A percentile compares a stretch with the other conserved stretches of the same genome.
These are phyloP conservation scores for Drosophila busckii DNA, from an alignment of 1,140 invertebrate genomes.

Conservation along the genomic window DNA sequence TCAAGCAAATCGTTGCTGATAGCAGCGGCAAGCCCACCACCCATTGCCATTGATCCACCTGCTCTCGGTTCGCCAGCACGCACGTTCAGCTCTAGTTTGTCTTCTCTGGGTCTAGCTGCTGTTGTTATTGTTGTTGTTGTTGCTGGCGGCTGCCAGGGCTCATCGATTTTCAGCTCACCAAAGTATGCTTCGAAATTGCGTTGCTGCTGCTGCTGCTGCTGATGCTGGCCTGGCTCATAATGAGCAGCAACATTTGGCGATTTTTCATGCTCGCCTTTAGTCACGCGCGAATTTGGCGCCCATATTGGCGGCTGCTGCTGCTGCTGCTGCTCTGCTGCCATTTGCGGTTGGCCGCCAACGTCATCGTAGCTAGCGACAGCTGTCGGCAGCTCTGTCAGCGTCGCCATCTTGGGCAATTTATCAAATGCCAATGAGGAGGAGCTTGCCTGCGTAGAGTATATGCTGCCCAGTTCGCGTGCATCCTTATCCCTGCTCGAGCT, in stretches of 20 bases:
- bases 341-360: conserved; percentile 42
- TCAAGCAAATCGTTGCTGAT: conserved; percentile 68
- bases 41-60: background rate
- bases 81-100: conserved; percentile 48
- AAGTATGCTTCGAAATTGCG: conserved; percentile 64
- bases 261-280: conserved; percentile 73
- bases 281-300: conserved; percentile 73
- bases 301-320: conserved; percentile 30
- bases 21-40: conserved; percentile 21
- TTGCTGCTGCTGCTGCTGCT: conserved; percentile 20
- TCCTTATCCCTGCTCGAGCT: conserved; percentile 27
- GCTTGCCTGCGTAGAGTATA: conserved; percentile 60
- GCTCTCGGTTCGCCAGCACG: conserved; percentile 24
- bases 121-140: conserved; percentile 8
- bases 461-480: conserved; percentile 57
- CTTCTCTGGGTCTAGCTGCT: conserved; percentile 19
- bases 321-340: conserved; percentile 12
- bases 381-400: conserved; percentile 35
- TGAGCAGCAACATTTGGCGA: conserved; percentile 57
- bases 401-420: conserved; percentile 69
- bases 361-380: conserved; percentile 27
- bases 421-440: conserved; percentile 74
- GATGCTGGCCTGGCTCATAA: conserved; percentile 51
- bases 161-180: conserved; percentile 68
- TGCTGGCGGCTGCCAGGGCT: conserved; percentile 41